Evolutionary conservation across 1,140 invertebrate species (phyloP), one percentile per base, ranked within the genome.

Genomic region (Aleiodes sp.): DNA sequence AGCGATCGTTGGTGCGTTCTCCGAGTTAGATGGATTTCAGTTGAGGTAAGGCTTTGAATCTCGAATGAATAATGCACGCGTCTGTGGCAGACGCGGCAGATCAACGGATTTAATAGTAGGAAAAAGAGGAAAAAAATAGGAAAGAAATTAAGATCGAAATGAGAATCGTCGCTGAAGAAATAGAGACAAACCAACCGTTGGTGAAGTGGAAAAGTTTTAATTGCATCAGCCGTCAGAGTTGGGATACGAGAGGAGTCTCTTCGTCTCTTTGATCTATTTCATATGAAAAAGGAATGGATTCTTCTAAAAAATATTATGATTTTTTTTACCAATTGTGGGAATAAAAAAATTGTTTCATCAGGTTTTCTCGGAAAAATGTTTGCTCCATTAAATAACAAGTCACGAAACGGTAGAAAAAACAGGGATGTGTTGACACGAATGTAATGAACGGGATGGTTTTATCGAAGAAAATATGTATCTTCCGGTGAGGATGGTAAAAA

Each of bases 181-280:
- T 77, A 82, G 81, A 83, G 77, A 80, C 73, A 82, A 79, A 82
- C 82, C 80, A 80, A 80, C 74, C 66, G 70, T 52, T 28, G n/a
- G 69, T 65, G 35, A 77, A 82, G 81, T 82, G 76, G 80, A 77
- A 80, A 83, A 84, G 77, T 83, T 85, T 82, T 82, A 83, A 83
- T 85, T 84, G 77, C 78, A 73, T 84, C 78, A 77, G 68, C 70
- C 76, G 71, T 75, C 68, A 71, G 43, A 7, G 16, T 9, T n/a
- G 16, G 12, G 28, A 33, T 65, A 29, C 16, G 62, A 12, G 10
- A 28, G 10, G 2, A 12, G 28, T 24, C 28, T 43, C 56, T 29
- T n/a, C 56, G 14, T 31, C 14, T 31, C 28, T 59, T 59, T 59
- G 28, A 33, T 33, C n/a, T 59, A 29, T 10, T 28, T n/a, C 29